A percentile compares a stretch with the other conserved stretches of the same genome.
Evolutionary conservation across 35 echinoderm and acorn worm genomes (phyloP).

Genomic region (Heliocidaris erythrogramma): DNA sequence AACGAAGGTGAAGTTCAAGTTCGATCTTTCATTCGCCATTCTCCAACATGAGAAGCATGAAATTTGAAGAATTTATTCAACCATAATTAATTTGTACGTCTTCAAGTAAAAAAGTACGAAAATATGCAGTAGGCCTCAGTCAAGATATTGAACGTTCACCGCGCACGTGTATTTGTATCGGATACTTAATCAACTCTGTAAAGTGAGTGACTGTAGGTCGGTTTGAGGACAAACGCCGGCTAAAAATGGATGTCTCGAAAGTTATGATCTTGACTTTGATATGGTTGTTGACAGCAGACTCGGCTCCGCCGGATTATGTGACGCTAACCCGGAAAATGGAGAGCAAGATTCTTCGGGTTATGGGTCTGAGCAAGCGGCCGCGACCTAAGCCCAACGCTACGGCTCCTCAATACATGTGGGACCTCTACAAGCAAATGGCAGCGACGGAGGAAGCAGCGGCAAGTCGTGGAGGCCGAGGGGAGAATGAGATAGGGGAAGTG

Average conservation of each 20-base stretch:
- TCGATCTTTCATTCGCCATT: neutral
- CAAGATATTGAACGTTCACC: slow-evolving; percentile 22
- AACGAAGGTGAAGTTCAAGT: neutral
- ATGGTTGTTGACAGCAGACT: slow-evolving; percentile 35
- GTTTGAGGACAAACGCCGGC: neutral
- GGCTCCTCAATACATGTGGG: slow-evolving; percentile 94
- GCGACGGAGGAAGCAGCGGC: slow-evolving; percentile 45
- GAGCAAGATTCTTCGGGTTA: slow-evolving; percentile 74
- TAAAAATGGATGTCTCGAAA: slow-evolving; percentile 15
- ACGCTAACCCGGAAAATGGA: slow-evolving; percentile 75
- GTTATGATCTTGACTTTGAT: slow-evolving; percentile 30
- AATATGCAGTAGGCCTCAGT: neutral
- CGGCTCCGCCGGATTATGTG: slow-evolving; percentile 40
- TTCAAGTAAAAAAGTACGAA: neutral
- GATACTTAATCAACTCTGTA: slow-evolving; percentile 33
- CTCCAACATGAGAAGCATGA: neutral
- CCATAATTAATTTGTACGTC: neutral
- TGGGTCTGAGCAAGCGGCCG: slow-evolving; percentile 78
- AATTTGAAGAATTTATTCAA: neutral
- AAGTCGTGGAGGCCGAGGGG: slow-evolving; percentile 16
- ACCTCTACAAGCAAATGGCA: slow-evolving; percentile 75
- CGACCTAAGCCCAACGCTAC: slow-evolving; percentile 81
- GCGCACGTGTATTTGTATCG: neutral
- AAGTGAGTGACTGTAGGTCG: neutral
- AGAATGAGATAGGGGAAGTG: neutral